Evolutionary conservation across 1,140 invertebrate genomes (phyloP), one percentile per base, ranked within the genome.

Genomic region (Drosophila micromelanica): DNA sequence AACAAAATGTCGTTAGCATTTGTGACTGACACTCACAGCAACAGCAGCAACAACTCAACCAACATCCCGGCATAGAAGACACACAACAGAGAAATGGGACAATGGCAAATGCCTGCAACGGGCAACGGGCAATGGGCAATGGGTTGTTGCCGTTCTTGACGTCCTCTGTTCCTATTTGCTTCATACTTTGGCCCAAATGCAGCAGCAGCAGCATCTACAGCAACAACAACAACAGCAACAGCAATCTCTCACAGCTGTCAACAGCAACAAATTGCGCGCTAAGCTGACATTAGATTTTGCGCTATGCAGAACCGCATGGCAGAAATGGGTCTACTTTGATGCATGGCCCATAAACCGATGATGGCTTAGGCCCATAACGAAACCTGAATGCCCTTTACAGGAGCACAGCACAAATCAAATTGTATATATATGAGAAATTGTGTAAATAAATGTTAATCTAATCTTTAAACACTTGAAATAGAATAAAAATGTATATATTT

Each of bases 1-100:
- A 89, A 76, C 84, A 89, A 91, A 90, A 90, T 89, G 89, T 91
- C 82, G 80, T 89, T 91, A 90, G 76, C 82, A 90, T 90, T 82
- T 82, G 61, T 80, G 64, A 78, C 67, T 86, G 82, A 86, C 81
- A 87, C 73, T 79, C 76, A 54, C 74, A 76, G 70, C 46, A 57
- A n/a, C 38, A 30, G n/a, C 48, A 32, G n/a, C 48, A 30, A 27
- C 30, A 45, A 5, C 43, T 45, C 43, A n/a, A n/a, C 43, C 17
- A 55, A 55, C 52, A 55, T 55, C 35, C 52, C 38, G 32, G 32
- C 32, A 42, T 9, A 17, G 48, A 51, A 51, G 48, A 49, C 46
- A 55, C 52, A 13, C 4, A 15, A 48, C 59, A 11, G 52, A 65
- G 52, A 49, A 57, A 54, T 48, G 57, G 71, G 56, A 73, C 71